A percentile compares a stretch with the other conserved stretches of the same genome.
Conservation (phyloP, 2,888 invertebrate genomes). For the Caprella mutica region DNA sequence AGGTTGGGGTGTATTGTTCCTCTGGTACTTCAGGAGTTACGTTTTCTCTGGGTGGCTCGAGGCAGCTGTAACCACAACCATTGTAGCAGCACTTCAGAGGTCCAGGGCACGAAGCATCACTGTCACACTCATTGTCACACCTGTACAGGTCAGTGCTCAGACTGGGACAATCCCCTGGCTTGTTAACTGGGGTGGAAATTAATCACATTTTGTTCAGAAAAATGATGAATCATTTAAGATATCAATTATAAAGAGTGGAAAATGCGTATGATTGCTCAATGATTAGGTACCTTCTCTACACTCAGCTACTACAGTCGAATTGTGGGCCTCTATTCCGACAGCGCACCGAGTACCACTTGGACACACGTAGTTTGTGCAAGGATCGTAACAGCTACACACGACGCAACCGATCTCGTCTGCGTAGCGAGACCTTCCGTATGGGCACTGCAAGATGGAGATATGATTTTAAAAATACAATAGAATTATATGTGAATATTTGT, state of each 20-base stretch:
- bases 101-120: constrained; percentile 68
- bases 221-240: neutral
- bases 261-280: neutral
- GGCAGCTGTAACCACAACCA: constrained; percentile 64
- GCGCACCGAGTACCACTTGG: constrained; percentile 56
- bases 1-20: constrained; percentile 11
- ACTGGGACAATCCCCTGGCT: constrained; percentile 56
- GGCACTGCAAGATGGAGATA: constrained; percentile 50
- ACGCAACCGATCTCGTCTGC: constrained; percentile 54
- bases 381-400: constrained; percentile 61
- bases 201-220: no score
- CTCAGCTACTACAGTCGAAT: constrained; percentile 46
- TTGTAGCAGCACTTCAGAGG: constrained; percentile 69
- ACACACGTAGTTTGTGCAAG: constrained; percentile 54
- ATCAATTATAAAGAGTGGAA: neutral
- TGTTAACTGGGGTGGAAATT: constrained; percentile 42
- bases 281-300: constrained; percentile 53
- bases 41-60: constrained; percentile 45
- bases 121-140: constrained; percentile 61
- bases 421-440: constrained; percentile 56
- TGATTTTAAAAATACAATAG: no score
- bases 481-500: no score
- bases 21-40: neutral
- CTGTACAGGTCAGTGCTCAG: constrained; percentile 42
- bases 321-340: constrained; percentile 42